Percentiles rank a stretch among this genome's conserved stretches.
Conservation (phyloP, 2,797 vertebrate species). For the Hapalemur alaotrensis region DNA sequence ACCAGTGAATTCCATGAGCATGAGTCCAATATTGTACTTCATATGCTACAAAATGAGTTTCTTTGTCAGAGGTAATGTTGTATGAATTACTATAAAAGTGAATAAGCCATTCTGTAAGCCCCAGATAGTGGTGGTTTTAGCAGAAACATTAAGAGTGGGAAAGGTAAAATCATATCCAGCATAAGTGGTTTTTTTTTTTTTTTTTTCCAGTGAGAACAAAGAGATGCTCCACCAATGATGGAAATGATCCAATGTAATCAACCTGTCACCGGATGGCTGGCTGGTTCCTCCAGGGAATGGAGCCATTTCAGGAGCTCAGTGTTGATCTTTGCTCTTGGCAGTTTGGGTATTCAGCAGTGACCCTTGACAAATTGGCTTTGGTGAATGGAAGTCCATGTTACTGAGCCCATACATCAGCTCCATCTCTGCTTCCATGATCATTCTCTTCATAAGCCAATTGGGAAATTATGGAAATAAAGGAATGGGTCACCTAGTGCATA, state of each 20-base stretch:
- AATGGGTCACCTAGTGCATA: not conserved
- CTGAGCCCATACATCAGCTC: not conserved
- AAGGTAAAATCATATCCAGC: not conserved
- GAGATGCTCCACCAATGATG: not conserved
- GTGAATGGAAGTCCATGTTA: conserved; percentile 4
- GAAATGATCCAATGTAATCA: conserved; percentile 32
- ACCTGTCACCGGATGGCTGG: conserved; percentile 46
- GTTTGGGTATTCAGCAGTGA: not conserved
- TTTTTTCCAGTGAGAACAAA: conserved; percentile 37
- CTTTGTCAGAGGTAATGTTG: conserved; percentile 8
- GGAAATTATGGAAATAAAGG: not conserved
- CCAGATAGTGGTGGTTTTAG: conserved; percentile 25
- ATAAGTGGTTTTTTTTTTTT: not conserved
- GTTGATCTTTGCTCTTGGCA: conserved; percentile 52
- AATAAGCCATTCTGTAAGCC: not conserved
- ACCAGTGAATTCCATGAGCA: conserved; percentile 1
- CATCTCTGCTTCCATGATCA: not conserved
- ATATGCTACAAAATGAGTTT: conserved; percentile 27
- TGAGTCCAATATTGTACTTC: not conserved
- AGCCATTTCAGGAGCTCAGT: not conserved
- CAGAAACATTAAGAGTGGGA: not conserved
- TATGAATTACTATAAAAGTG: not conserved
- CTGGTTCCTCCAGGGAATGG: not conserved
- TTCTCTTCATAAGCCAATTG: conserved; percentile 14
- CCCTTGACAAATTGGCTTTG: not conserved